Evolutionary conservation across 2,888 invertebrate genomes (phyloP).

Genomic region (Trichogramma dendrolimi): DNA sequence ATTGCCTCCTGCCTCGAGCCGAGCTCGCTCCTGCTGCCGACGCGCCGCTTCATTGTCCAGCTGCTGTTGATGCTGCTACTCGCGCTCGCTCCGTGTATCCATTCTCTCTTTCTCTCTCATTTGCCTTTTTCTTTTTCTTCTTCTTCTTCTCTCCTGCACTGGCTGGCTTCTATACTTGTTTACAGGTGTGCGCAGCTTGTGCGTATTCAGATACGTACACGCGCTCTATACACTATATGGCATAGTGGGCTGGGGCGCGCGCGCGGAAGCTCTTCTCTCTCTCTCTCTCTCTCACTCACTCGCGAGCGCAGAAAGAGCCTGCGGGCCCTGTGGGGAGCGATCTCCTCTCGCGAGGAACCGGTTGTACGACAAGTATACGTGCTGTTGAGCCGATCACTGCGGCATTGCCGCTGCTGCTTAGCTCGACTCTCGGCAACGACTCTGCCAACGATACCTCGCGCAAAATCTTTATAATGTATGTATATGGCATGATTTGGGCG

Average conservation of each 20-base stretch:
- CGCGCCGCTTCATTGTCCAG: background rate
- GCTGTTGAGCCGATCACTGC: no score
- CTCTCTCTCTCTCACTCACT: background rate
- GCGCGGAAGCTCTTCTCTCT: background rate
- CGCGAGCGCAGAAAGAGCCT: background rate
- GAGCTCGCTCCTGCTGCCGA: no score
- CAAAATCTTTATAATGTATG: no score
- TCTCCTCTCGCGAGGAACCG: no score
- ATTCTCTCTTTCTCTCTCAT: background rate
- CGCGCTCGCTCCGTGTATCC: background rate
- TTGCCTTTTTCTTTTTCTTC: background rate
- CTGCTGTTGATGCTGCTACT: constrained; percentile 6
- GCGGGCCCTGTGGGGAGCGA: no score
- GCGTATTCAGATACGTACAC: no score
- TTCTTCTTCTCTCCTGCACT: constrained; percentile 3
- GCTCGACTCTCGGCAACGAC: no score
- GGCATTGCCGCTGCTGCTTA: no score
- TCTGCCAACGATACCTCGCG: no score
- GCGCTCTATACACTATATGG: background rate
- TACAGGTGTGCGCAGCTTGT: constrained; percentile 22
- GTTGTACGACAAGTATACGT: no score
- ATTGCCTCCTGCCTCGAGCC: background rate
- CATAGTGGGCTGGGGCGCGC: background rate
- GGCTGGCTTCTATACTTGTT: constrained; percentile 10
- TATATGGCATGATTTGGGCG: no score